A percentile compares a stretch with the other conserved stretches of the same genome.
phyloP scores from a whole-genome alignment of 2,113 vertebrate genomes.

The Percopsis transmontana region DNA sequence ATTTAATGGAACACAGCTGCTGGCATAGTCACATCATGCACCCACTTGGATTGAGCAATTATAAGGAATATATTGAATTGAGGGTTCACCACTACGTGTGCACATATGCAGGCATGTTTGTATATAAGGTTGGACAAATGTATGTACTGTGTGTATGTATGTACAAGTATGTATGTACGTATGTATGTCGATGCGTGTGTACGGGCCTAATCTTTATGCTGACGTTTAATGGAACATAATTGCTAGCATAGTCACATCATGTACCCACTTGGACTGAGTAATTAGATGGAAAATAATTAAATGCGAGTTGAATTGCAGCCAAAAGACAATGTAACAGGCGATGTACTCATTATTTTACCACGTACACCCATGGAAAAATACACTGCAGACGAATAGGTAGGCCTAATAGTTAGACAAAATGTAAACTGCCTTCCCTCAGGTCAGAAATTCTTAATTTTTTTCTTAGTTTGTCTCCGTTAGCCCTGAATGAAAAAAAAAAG shows the following conservation, averaged over 20 bases:
- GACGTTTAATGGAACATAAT: slow-evolving; percentile 16
- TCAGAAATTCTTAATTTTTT: slow-evolving; percentile 42
- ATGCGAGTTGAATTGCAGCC: slow-evolving; percentile 24
- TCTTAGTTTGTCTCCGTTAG: slow-evolving; percentile 14
- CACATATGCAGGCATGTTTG: not conserved
- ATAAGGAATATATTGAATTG: slow-evolving; percentile 49
- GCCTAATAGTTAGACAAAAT: slow-evolving; percentile 37
- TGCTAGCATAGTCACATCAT: slow-evolving; percentile 33
- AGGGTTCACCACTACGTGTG: not conserved
- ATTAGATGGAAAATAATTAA: slow-evolving; percentile 55
- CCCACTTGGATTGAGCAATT: slow-evolving; percentile 47
- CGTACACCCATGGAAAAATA: slow-evolving; percentile 31
- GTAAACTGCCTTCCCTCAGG: slow-evolving; percentile 55
- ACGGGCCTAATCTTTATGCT: not conserved
- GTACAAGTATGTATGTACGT: not conserved
- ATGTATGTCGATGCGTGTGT: slow-evolving; percentile 13
- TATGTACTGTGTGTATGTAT: not conserved
- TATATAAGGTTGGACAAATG: not conserved
- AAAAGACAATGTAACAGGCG: slow-evolving; percentile 51
- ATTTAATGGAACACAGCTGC: slow-evolving; percentile 17
- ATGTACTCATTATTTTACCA: slow-evolving; percentile 58
- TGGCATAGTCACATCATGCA: slow-evolving; percentile 30
- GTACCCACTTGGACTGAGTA: slow-evolving; percentile 38
- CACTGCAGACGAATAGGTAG: slow-evolving; percentile 26
- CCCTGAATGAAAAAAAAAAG: slow-evolving; percentile 46